These are phyloP conservation scores for Lasiurus borealis DNA, from an alignment of 2,113 vertebrate species.

Conservation along the genomic window DNA sequence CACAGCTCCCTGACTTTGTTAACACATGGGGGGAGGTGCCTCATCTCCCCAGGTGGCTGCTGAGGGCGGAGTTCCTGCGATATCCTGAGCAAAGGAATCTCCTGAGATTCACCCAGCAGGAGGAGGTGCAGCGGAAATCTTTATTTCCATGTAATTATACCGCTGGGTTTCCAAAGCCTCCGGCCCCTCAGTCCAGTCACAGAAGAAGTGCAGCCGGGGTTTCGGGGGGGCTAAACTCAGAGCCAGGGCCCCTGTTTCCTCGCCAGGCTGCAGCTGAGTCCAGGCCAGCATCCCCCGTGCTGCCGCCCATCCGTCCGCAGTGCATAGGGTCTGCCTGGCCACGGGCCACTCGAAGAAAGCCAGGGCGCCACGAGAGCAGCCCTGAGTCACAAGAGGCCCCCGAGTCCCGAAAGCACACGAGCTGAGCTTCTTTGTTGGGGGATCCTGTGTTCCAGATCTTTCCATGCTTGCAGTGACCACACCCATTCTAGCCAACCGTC, in stretches of 20 bases:
- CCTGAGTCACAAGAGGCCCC: neutral
- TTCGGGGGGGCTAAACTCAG: neutral
- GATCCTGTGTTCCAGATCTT: neutral
- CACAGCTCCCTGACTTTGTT: neutral
- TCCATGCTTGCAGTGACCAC: neutral
- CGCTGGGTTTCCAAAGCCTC: neutral
- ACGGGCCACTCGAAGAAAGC: neutral
- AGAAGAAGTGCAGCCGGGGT: neutral
- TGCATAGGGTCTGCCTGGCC: neutral
- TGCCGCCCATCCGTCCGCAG: neutral
- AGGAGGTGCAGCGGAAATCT: neutral
- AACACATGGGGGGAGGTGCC: neutral
- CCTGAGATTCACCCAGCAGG: neutral
- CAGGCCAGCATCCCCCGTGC: neutral
- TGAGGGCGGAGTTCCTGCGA: neutral
- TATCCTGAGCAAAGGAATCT: neutral
- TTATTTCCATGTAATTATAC: neutral
- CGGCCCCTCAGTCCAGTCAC: neutral
- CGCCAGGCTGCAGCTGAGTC: neutral
- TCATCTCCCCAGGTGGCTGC: no score
- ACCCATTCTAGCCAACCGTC: neutral
- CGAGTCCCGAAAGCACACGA: neutral
- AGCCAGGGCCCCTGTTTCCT: neutral
- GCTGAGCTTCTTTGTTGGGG: neutral
- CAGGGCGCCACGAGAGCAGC: neutral